Conservation (phyloP, 2,888 invertebrate species). For the Dione vanillae region DNA sequence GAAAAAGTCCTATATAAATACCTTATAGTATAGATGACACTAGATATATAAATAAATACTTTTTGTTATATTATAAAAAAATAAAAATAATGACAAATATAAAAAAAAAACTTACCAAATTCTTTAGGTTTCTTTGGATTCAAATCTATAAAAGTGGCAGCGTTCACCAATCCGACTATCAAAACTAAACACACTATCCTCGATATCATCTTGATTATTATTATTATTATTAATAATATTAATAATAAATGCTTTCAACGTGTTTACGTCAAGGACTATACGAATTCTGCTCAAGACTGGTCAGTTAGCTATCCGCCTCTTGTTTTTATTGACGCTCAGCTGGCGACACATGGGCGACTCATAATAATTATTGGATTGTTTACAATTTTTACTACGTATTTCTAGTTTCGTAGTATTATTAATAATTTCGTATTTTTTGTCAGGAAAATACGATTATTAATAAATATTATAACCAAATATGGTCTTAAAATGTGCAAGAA, state of each 20-base stretch:
- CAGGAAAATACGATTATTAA: too few species aligned
- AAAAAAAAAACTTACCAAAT: constrained; percentile 60
- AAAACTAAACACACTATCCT: constrained; percentile 61
- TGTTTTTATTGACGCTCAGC: constrained; percentile 70
- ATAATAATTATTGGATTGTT: constrained; percentile 16
- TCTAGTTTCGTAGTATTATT: background rate
- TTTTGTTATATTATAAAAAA: too few species aligned
- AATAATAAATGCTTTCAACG: constrained; percentile 10
- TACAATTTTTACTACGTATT: background rate
- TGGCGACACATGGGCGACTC: constrained; percentile 55
- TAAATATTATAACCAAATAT: too few species aligned
- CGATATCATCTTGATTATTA: constrained; percentile 61
- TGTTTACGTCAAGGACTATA: constrained; percentile 47
- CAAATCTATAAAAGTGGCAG: constrained; percentile 61
- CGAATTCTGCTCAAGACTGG: constrained; percentile 59
- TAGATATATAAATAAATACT: too few species aligned
- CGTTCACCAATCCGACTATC: constrained; percentile 59
- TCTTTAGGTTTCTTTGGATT: constrained; percentile 61
- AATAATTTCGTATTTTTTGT: background rate
- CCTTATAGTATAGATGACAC: too few species aligned
- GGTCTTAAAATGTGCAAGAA: too few species aligned
- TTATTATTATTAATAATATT: background rate
- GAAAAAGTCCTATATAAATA: too few species aligned
- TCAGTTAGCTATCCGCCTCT: constrained; percentile 50
- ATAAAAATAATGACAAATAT: background rate